Evolutionary conservation across 2,888 invertebrate genomes (phyloP), one percentile per base, ranked within the genome.

Genomic region (Nomada hirtipes): DNA sequence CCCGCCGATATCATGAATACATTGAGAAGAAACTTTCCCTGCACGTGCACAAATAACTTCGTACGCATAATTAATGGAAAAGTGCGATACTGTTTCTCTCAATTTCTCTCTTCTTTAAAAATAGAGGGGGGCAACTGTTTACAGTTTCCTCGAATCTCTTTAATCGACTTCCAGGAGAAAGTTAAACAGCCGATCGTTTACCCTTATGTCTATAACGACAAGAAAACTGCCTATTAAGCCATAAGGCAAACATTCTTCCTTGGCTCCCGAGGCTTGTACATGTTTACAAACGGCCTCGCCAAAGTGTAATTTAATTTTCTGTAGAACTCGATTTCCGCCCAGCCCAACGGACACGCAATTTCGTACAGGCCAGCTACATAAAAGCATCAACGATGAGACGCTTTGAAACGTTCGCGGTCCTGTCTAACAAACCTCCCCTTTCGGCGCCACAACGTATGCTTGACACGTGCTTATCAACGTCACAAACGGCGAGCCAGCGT

Each of bases 381-480:
- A 70, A 73, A 74, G 64, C 57, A 60, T 69, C 70, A 47, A 52
- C 53, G 59, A 52, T 18, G 50, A 59, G 47, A 18, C 11, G 57
- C 67, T 82, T 63, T 63, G 63, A 42, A 74, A 67, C 75, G 63
- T 64, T 75, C 72, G 26, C 47, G 57, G 44, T 53, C 53, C 23
- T 29, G 61, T 63, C 57, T 79, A 79, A 87, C 75, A 76, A 60
- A 73, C 70, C 79, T 75, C 70, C 50, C 60, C 53, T 76, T 84
- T 85, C 61, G 63, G 65, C 57, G 75, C 44, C 60, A 50, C 67
- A 83, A 86, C 67, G 70, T 86, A 82, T 73, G 76, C 75, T 70
- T 84, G 85, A 87, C 85, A 85, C 70, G 73, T 75, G 71, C 83
- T 86, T 82, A 85, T 86, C 77, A 85, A 87, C 79, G 85, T 87